Base-by-base conservation (phyloP, 2,888 invertebrate genomes). In the Drosophila eohydei region DNA sequence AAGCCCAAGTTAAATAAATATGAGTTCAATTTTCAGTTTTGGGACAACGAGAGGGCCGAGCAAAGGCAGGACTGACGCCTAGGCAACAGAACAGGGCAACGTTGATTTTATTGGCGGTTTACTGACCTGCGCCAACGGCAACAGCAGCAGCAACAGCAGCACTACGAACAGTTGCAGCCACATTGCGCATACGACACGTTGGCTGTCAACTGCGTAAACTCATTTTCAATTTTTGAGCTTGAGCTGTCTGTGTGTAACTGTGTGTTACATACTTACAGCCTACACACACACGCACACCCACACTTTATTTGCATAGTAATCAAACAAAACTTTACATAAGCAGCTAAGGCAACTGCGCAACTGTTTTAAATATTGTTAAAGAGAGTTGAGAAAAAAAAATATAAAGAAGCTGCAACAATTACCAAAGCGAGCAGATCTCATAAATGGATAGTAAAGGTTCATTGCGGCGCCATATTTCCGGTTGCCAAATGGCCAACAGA, bases 11-110 rank as follows among this genome's bases (percentile, higher is more conserved):
- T 83, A 83, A 83, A 83, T 87, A 87, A 89, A 90, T 90, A 89
- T 90, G 90, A 90, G 90, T 87, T 90, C 90, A 87, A 90, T 89
- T 87, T 87, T 90, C 89, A 87, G 87, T 89, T 89, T 86, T 59
- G 71, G 70, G 71, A 71, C 71, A 63, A 61, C 62, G 64, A 21
- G 51, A 6, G 34, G 38, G 28, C 28, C 3, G 76, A 51, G 83
- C 60, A 64, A 51, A 65, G 50, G 46, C 32, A 50, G 55, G 43
- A 51, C 41, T n/a, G 44, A 26, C n/a, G 32, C 30, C 41, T 41
- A 50, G 36, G 43, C 51, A 54, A 43, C 56, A 21, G 56, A 7
- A 28, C 60, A 51, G 51, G 32, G 32, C 64, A 80, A 88, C 86
- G 89, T 88, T 85, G 89, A 83, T 86, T 90, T 86, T 86, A 86